These are phyloP conservation scores for Epinephelus cyanopodus DNA, from an alignment of 2,113 vertebrate species.

Conservation along the genomic window DNA sequence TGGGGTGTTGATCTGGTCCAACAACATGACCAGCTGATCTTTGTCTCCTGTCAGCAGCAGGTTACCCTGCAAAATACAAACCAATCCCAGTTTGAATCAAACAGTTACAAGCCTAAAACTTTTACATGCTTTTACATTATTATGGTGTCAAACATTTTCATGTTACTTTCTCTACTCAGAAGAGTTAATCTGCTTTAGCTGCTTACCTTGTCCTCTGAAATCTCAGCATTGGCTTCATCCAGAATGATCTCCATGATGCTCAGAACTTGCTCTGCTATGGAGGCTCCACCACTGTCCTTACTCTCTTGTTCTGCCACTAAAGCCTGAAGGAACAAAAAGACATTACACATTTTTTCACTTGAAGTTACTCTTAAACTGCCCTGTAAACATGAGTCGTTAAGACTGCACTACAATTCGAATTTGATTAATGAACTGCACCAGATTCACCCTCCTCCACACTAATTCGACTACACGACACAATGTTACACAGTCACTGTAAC, in stretches of 20 bases:
- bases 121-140: background rate
- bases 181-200: background rate
- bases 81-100: background rate
- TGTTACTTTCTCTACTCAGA: background rate
- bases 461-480: background rate
- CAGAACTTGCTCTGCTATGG: conserved; percentile 97
- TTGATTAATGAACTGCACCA: background rate
- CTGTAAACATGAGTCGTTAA: background rate
- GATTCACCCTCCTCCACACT: background rate
- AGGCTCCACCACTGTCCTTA: conserved; percentile 96
- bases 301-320: conserved; percentile 98
- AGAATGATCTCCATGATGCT: conserved; percentile 99
- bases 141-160: background rate
- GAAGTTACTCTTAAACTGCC: background rate
- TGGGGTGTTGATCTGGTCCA: conserved; percentile 98
- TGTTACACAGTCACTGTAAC: background rate
- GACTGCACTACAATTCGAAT: background rate
- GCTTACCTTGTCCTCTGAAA: conserved; percentile 96
- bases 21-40: conserved; percentile 97
- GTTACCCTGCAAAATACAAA: conserved; percentile 88
- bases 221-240: conserved; percentile 97
- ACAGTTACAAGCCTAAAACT: background rate
- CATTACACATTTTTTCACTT: background rate
- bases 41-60: conserved; percentile 96
- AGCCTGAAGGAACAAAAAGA: conserved; percentile 81